A percentile compares a stretch with the other conserved stretches of the same genome.
Evolutionary conservation across 2,888 invertebrate species (phyloP).

Genomic region (Morpho deidamia): DNA sequence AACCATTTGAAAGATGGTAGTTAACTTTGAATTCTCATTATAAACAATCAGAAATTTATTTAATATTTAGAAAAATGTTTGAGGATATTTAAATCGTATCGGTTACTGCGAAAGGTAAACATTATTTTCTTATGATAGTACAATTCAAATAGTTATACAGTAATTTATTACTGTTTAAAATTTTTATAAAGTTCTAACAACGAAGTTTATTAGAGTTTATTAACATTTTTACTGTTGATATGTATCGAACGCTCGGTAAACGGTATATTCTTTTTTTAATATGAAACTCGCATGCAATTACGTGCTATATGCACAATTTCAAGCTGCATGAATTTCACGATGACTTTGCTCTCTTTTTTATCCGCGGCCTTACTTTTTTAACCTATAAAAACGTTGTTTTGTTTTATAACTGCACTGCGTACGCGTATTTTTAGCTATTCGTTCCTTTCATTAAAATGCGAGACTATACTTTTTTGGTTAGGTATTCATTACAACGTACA

Average conservation of each 20-base stretch:
- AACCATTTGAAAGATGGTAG: too few relatives aligned
- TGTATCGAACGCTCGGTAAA: background rate
- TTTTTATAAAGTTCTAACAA: too few relatives aligned
- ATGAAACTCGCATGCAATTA: slow-evolving; percentile 7
- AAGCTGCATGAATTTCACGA: slow-evolving; percentile 8
- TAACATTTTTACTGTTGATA: background rate
- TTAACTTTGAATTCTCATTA: too few relatives aligned
- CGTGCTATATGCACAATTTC: slow-evolving; percentile 6
- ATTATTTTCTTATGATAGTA: too few relatives aligned
- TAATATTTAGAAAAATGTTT: too few relatives aligned
- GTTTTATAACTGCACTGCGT: slow-evolving; percentile 2
- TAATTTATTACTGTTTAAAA: too few relatives aligned
- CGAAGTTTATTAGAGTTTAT: background rate
- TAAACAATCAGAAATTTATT: too few relatives aligned
- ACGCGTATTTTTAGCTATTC: background rate
- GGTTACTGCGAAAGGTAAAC: too few relatives aligned
- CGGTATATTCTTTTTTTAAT: slow-evolving; percentile 5
- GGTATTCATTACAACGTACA: too few relatives aligned
- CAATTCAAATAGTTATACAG: too few relatives aligned
- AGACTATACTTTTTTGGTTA: background rate
- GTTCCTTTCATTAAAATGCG: background rate
- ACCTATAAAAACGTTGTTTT: slow-evolving; percentile 4
- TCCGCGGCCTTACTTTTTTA: slow-evolving; percentile 5
- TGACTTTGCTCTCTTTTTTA: slow-evolving; percentile 8
- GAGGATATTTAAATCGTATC: too few relatives aligned